phyloP scores from a whole-genome alignment of 2,888 invertebrate species.

The Cephus pygmeus region DNA sequence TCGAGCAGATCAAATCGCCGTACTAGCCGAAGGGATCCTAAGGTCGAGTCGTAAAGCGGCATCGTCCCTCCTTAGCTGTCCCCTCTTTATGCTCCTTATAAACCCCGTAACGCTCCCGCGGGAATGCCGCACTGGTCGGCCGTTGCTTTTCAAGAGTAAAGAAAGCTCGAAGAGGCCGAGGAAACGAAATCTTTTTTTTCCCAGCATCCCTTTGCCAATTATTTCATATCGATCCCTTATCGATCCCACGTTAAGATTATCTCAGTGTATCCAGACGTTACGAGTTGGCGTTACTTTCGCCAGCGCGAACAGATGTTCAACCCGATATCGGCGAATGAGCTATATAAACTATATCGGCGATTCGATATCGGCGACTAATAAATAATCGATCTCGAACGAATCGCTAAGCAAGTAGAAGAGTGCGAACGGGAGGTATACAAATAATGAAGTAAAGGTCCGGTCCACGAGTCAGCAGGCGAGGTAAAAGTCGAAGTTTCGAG shows the following conservation, averaged over 20 bases:
- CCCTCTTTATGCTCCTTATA: neutral
- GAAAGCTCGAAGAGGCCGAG: neutral
- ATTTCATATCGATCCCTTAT: neutral
- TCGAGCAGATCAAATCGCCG: neutral
- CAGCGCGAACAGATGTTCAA: neutral
- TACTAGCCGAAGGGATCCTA: neutral
- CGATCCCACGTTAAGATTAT: neutral
- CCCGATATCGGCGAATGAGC: neutral
- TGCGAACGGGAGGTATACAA: neutral
- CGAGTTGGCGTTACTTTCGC: neutral
- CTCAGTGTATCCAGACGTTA: neutral
- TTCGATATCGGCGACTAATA: too few relatives aligned
- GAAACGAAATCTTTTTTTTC: neutral
- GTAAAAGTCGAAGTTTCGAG: neutral
- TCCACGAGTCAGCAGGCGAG: neutral
- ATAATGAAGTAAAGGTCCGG: neutral
- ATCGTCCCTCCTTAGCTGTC: neutral
- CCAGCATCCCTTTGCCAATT: neutral
- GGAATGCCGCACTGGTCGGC: neutral
- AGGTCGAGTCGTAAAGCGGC: neutral
- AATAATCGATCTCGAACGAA: neutral
- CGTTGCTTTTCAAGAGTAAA: neutral
- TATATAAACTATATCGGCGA: neutral
- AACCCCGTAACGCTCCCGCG: neutral
- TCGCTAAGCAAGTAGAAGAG: neutral